A percentile compares a stretch with the other conserved stretches of the same genome.
These are phyloP conservation scores for Aphis craccivora DNA, from an alignment of 1,140 invertebrate genomes.

Conservation along the genomic window DNA sequence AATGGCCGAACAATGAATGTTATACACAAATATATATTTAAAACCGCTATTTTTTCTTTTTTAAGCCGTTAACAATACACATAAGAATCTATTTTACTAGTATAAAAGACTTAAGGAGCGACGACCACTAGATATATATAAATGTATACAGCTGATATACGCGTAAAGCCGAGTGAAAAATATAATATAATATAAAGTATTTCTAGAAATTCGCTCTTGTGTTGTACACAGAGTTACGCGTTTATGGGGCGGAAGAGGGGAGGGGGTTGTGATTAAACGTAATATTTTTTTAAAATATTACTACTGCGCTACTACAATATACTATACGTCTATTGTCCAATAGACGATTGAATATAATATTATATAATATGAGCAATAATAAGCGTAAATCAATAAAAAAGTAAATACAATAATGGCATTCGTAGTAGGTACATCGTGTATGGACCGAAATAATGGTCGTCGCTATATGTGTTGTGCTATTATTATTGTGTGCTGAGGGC, in stretches of 20 bases:
- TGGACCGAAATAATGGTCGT: not conserved
- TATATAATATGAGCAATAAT: not conserved
- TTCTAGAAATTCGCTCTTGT: not conserved
- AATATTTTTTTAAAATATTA: not conserved
- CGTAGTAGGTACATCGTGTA: not conserved
- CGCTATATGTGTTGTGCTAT: no score
- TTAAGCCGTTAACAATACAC: not conserved
- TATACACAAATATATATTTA: not conserved
- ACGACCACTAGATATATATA: not conserved
- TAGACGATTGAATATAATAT: not conserved
- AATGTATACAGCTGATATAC: not conserved
- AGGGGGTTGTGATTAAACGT: not conserved
- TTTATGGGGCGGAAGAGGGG: not conserved
- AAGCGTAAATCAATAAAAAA: not conserved
- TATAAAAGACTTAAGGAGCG: not conserved
- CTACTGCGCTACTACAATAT: not conserved
- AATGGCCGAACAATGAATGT: not conserved
- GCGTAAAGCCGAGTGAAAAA: not conserved
- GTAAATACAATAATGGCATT: not conserved
- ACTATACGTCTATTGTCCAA: not conserved
- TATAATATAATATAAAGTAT: no score
- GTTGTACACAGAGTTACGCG: not conserved
- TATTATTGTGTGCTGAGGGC: not conserved
- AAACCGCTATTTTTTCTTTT: slow-evolving; percentile 8
- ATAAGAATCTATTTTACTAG: not conserved